Conservation (phyloP, 30 jellyfish, hydroid and myxozoan species). For the Rhopilema esculentum region DNA sequence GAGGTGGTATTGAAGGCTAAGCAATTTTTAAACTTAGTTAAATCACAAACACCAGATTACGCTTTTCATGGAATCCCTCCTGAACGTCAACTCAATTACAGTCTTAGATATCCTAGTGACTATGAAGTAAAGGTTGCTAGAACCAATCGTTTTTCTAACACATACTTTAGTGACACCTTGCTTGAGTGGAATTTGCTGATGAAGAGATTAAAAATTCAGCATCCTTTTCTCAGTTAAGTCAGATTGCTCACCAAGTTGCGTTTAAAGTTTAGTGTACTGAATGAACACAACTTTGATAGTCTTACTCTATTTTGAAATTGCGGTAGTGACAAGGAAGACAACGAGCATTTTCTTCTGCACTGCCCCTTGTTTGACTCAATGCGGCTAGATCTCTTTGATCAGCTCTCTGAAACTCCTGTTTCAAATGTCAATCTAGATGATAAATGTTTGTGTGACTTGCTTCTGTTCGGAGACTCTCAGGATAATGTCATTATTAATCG, state of each 20-base stretch:
- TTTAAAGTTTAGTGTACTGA: constrained; percentile 14
- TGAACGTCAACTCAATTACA: constrained; percentile 24
- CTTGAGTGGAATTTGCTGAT: constrained; percentile 56
- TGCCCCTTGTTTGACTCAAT: no score
- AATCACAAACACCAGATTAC: constrained; percentile 14
- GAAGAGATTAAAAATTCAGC: constrained; percentile 7
- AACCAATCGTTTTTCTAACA: constrained; percentile 32
- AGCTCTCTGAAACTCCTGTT: constrained; percentile 32
- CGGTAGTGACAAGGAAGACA: constrained; percentile 31
- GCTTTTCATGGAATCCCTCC: constrained; percentile 42
- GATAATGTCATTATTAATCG: neutral
- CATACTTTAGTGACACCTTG: constrained; percentile 28
- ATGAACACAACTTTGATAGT: constrained; percentile 51
- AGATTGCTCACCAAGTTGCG: constrained; percentile 34
- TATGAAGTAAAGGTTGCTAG: constrained; percentile 26
- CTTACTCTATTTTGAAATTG: constrained; percentile 17
- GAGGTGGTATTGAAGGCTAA: constrained; percentile 49
- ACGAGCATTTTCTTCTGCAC: no score
- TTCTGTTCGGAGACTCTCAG: neutral
- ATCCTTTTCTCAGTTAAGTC: constrained; percentile 8
- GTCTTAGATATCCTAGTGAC: constrained; percentile 35
- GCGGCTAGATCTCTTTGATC: constrained; percentile 28
- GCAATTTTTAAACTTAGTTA: constrained; percentile 31
- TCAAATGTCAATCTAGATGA: neutral
- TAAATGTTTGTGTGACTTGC: neutral